Conservation (phyloP, 2,797 vertebrate genomes). For the Eulemur rubriventer region DNA sequence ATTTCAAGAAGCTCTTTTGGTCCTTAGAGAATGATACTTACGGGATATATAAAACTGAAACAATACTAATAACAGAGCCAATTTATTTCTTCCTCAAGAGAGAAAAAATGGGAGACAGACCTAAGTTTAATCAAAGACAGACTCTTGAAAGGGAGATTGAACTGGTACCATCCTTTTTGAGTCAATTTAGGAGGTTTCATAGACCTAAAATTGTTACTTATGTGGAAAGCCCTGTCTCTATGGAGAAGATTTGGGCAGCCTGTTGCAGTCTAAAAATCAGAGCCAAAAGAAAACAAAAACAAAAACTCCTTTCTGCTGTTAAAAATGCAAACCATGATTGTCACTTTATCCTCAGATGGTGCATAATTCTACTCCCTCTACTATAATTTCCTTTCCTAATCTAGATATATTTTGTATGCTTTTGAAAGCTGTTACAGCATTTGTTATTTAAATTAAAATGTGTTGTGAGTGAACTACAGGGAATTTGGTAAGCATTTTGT, state of each 20-base stretch:
- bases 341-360: not conserved
- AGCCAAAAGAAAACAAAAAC: slow-evolving; percentile 25
- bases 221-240: not conserved
- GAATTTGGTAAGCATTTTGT: slow-evolving; percentile 45
- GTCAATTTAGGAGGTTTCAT: not conserved
- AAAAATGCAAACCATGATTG: not conserved
- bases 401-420: not conserved
- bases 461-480: not conserved
- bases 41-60: slow-evolving; percentile 13
- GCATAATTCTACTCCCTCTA: not conserved
- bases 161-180: not conserved
- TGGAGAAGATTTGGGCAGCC: not conserved
- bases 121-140: slow-evolving; percentile 25
- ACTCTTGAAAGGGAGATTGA: not conserved
- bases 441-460: slow-evolving; percentile 60
- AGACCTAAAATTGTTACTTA: not conserved
- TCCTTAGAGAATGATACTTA: not conserved
- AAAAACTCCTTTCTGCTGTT: not conserved
- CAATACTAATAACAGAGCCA: slow-evolving; percentile 4
- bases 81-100: not conserved
- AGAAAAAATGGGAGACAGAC: not conserved
- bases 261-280: not conserved
- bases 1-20: not conserved
- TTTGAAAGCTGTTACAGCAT: slow-evolving; percentile 32
- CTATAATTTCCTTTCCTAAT: slow-evolving; percentile 40